These are phyloP conservation scores for Cantharis nigra DNA, from an alignment of 2,888 invertebrate species.

Conservation along the genomic window DNA sequence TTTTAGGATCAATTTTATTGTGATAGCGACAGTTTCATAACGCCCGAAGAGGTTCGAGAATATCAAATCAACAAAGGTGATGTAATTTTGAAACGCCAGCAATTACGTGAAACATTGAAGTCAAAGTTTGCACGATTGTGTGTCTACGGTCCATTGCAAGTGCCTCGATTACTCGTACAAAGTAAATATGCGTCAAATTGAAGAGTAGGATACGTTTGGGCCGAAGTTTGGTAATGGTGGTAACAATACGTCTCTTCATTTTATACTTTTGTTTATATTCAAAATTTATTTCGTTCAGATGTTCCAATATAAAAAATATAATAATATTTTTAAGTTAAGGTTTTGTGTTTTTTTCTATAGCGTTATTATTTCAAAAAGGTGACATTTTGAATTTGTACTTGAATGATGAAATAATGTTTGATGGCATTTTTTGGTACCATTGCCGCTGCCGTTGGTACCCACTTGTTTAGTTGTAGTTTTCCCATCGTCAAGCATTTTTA, in stretches of 20 bases:
- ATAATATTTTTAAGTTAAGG: neutral
- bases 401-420: neutral
- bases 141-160: conserved; percentile 58
- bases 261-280: neutral
- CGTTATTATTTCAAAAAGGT: neutral
- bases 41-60: conserved; percentile 85
- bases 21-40: conserved; percentile 80
- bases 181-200: conserved; percentile 53
- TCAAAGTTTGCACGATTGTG: conserved; percentile 84
- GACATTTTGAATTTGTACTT: neutral
- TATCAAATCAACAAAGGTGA: conserved; percentile 81
- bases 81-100: conserved; percentile 78
- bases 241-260: neutral
- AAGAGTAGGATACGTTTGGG: conserved; percentile 12
- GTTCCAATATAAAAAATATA: neutral
- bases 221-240: conserved; percentile 17
- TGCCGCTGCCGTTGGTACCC: neutral
- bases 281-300: neutral
- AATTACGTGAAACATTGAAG: conserved; percentile 79
- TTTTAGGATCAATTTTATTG: conserved; percentile 77
- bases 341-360: neutral
- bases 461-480: neutral
- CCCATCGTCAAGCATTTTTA: neutral
- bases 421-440: neutral
- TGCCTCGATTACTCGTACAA: conserved; percentile 52